Conservation (phyloP, 92 coral and sea anemone species). For the Epizoanthus ramosus region DNA sequence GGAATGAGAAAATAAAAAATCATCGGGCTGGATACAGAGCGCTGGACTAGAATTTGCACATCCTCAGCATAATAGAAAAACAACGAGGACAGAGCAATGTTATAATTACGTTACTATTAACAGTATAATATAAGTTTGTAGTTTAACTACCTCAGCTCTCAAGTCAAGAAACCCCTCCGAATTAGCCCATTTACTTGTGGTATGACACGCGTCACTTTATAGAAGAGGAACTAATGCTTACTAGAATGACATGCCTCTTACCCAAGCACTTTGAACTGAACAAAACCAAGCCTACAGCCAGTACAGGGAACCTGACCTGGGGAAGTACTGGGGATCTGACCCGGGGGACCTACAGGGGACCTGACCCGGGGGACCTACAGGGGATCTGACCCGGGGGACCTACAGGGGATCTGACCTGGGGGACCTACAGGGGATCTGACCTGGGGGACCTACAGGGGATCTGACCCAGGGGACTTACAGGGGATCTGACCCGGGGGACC, state of each 20-base stretch:
- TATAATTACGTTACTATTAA: neutral
- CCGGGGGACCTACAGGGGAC: neutral
- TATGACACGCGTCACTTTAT: neutral
- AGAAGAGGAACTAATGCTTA: neutral
- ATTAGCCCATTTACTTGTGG: neutral
- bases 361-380: neutral
- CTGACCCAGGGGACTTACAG: neutral
- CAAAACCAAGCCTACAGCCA: too few relatives aligned
- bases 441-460: neutral
- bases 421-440: neutral
- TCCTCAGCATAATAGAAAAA: neutral
- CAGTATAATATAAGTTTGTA: conserved; percentile 1
- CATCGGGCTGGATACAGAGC: too few relatives aligned
- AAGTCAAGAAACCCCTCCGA: too few relatives aligned
- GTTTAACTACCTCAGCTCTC: conserved; percentile 16
- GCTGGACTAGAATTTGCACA: too few relatives aligned
- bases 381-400: too few relatives aligned
- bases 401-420: neutral
- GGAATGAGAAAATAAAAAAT: too few relatives aligned
- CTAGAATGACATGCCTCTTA: neutral
- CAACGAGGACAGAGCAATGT: neutral
- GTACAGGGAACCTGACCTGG: neutral
- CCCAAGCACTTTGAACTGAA: neutral
- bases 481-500: neutral
- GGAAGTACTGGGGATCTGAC: neutral